A percentile compares a stretch with the other conserved stretches of the same genome.
phyloP scores from a whole-genome alignment of 2,113 vertebrate genomes.

The Pygoscelis antarcticus region DNA sequence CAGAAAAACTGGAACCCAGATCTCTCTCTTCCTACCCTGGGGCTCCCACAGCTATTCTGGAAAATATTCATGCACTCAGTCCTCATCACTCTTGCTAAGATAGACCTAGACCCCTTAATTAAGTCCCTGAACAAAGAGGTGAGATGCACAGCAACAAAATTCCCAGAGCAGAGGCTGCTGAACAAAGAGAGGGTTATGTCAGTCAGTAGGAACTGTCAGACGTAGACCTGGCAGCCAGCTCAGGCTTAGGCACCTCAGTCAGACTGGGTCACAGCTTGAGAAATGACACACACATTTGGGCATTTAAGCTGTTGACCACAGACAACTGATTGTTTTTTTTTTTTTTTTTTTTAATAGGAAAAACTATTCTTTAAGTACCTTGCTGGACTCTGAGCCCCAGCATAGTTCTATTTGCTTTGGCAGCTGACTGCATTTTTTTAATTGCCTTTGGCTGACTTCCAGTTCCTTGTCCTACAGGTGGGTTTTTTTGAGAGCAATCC shows the following conservation, averaged over 20 bases:
- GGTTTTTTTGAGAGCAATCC: neutral
- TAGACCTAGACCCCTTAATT: neutral
- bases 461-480: neutral
- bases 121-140: neutral
- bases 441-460: neutral
- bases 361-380: neutral
- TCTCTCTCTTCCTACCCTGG: neutral
- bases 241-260: rapidly evolving
- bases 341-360: neutral
- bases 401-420: neutral
- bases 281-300: rapidly evolving
- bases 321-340: rapidly evolving
- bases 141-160: neutral
- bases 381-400: neutral
- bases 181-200: neutral
- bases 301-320: neutral
- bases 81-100: neutral
- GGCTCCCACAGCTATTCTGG: neutral
- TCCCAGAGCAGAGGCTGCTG: neutral
- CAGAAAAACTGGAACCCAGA: neutral
- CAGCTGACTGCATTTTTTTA: neutral
- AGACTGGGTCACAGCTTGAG: neutral
- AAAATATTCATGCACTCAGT: neutral
- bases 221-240: neutral
- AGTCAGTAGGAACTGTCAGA: neutral